These are phyloP conservation scores for Podarcis lilfordi DNA, from an alignment of 2,797 vertebrate species.

Conservation along the genomic window DNA sequence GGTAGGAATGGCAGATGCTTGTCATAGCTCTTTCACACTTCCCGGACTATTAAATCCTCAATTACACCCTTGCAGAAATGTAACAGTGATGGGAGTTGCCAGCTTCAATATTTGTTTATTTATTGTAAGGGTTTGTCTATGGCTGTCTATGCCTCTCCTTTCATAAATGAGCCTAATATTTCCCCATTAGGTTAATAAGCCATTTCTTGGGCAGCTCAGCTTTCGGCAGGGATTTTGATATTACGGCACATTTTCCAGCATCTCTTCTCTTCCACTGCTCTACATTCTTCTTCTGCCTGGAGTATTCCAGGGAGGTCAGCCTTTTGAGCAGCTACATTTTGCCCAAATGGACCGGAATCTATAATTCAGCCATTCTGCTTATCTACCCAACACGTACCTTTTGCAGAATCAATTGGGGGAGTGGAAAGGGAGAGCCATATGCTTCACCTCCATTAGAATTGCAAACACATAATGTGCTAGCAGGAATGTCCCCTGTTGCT, in stretches of 20 bases:
- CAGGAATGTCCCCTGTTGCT: conserved; percentile 43
- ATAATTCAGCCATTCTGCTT: conserved; percentile 13
- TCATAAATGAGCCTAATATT: conserved; percentile 65
- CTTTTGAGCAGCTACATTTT: not conserved
- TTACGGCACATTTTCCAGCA: conserved; percentile 41
- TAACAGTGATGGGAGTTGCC: conserved; percentile 54
- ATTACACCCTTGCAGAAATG: conserved; percentile 49
- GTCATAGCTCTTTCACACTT: conserved; percentile 60
- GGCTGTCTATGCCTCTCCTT: conserved; percentile 60
- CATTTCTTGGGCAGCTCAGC: conserved; percentile 63
- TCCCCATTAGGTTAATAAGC: conserved; percentile 60
- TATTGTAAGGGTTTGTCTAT: conserved; percentile 54
- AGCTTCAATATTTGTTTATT: conserved; percentile 51
- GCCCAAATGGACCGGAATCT: conserved; percentile 27
- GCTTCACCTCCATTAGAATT: not conserved
- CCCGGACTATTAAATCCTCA: conserved; percentile 64
- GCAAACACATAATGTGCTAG: not conserved
- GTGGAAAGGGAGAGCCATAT: not conserved
- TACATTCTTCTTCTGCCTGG: conserved; percentile 5
- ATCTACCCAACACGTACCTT: conserved; percentile 9
- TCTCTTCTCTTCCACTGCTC: conserved; percentile 10
- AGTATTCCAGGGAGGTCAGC: not conserved
- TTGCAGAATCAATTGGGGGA: not conserved
- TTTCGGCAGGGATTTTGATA: conserved; percentile 53
- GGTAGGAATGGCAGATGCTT: conserved; percentile 66